Conservation (phyloP, 2,888 invertebrate genomes). For the Lycophotia porphyrea region DNA sequence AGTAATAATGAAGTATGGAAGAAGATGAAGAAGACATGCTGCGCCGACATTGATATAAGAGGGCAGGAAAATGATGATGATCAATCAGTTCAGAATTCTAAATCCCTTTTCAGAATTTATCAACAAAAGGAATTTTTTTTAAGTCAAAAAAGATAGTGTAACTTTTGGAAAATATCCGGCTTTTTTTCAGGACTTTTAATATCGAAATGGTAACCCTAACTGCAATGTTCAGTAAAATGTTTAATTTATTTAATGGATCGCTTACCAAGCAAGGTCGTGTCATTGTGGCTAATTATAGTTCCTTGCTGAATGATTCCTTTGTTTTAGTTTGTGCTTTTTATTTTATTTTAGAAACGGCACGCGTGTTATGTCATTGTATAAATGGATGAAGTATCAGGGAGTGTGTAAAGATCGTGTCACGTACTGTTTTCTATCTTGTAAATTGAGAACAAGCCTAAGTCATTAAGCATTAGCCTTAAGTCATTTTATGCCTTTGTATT, state of each 20-base stretch:
- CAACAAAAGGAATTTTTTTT: too few relatives aligned
- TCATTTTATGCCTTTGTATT: too few relatives aligned
- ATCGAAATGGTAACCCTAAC: not conserved
- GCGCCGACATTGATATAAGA: not conserved
- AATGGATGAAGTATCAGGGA: not conserved
- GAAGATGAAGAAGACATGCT: not conserved
- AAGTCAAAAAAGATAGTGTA: too few relatives aligned
- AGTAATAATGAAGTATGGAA: not conserved
- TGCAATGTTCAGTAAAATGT: not conserved
- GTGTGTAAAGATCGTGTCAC: not conserved
- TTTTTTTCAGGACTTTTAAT: too few relatives aligned
- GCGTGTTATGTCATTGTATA: not conserved
- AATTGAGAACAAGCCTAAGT: not conserved
- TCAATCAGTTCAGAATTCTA: not conserved
- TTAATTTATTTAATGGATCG: not conserved
- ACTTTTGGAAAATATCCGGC: too few relatives aligned
- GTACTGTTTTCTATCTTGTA: not conserved
- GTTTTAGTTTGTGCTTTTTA: slow-evolving; percentile 5
- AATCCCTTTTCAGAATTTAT: not conserved
- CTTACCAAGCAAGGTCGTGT: not conserved
- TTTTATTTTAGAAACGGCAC: slow-evolving; percentile 21
- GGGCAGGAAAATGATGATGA: not conserved
- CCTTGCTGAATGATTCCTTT: not conserved
- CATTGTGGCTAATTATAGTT: slow-evolving; percentile 16
- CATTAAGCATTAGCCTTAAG: too few relatives aligned